phyloP scores from a whole-genome alignment of 1,140 invertebrate genomes.

The Pseudachorutes palmiensis region DNA sequence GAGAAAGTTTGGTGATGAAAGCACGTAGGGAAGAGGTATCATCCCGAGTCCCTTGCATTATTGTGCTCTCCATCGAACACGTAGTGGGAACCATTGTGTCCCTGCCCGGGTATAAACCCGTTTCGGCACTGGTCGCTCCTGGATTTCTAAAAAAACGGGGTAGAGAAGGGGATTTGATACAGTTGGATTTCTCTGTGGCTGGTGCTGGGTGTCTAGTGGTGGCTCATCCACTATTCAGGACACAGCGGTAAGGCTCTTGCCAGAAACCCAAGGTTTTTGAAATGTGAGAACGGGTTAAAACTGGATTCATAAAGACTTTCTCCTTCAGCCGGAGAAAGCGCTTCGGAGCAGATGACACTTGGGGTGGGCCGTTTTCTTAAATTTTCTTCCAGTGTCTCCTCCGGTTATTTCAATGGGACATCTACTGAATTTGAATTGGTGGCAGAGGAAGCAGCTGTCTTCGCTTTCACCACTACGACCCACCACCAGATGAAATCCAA shows the following conservation, averaged over 20 bases:
- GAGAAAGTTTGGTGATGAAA: no score
- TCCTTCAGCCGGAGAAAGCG: neutral
- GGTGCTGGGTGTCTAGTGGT: neutral
- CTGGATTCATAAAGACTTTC: neutral
- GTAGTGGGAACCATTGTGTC: no score
- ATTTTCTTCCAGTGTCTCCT: neutral
- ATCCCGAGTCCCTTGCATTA: no score
- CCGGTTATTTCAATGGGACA: neutral
- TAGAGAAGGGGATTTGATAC: neutral
- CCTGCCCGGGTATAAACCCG: no score
- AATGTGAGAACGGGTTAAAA: neutral
- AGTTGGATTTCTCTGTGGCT: neutral
- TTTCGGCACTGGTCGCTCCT: no score
- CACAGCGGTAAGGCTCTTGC: conserved; percentile 1
- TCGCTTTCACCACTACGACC: neutral
- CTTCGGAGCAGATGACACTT: conserved; percentile 3
- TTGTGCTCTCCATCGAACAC: no score
- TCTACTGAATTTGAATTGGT: conserved; percentile 2
- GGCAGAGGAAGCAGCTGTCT: neutral
- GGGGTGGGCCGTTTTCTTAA: neutral
- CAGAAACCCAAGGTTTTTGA: neutral
- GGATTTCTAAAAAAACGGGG: no score
- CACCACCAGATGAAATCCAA: no score
- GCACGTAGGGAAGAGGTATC: no score
- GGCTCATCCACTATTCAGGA: conserved; percentile 10